These are phyloP conservation scores for Spinus olivaceus DNA, from an alignment of 2,797 vertebrate species.

Conservation along the genomic window DNA sequence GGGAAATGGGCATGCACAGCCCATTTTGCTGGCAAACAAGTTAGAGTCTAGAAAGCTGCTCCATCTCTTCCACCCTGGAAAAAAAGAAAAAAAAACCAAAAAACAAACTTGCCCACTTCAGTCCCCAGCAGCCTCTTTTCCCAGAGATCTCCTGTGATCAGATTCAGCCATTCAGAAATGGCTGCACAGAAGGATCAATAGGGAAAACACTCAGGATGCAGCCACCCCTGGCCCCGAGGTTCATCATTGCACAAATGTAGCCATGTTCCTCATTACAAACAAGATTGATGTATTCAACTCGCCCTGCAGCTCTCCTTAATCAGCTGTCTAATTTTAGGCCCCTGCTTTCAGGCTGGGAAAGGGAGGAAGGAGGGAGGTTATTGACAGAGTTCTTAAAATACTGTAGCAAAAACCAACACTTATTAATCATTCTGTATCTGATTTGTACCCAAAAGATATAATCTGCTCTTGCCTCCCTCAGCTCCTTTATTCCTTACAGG, in stretches of 20 bases:
- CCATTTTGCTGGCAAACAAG: background rate
- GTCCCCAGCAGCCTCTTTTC: background rate
- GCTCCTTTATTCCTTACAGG: background rate
- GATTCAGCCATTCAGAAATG: background rate
- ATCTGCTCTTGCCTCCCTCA: background rate
- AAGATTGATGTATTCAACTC: background rate
- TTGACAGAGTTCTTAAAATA: conserved; percentile 26
- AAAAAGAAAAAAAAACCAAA: too few relatives aligned
- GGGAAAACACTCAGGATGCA: background rate
- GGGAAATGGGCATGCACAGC: background rate
- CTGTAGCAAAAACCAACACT: background rate
- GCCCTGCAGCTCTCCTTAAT: conserved; percentile 25
- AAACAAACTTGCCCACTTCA: background rate
- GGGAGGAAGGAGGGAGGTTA: background rate
- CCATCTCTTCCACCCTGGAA: background rate
- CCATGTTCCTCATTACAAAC: background rate
- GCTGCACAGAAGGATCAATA: background rate
- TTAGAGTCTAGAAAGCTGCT: background rate
- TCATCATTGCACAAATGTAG: conserved; percentile 19
- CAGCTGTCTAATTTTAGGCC: conserved; percentile 38
- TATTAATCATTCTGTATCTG: conserved; percentile 19
- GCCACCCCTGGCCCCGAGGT: background rate
- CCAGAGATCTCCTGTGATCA: background rate
- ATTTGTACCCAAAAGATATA: background rate
- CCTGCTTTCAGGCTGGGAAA: background rate